Evolutionary conservation across 2,888 invertebrate species (phyloP), one percentile per base, ranked within the genome.

Genomic region (Philaethria dido): DNA sequence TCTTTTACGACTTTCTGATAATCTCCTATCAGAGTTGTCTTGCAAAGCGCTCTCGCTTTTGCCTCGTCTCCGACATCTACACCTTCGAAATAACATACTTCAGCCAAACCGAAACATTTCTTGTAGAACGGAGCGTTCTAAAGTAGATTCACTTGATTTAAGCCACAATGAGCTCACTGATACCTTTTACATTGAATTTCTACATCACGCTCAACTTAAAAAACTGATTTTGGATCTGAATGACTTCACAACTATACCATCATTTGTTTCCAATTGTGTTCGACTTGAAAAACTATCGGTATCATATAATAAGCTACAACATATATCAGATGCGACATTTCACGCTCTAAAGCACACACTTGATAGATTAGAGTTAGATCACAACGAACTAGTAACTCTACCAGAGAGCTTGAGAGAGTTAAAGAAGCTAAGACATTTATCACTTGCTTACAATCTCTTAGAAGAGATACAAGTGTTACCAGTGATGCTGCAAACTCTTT

Each of bases 171-270:
- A 95, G 74, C 93, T 97, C 42, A 94, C 94, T 61, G 92, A 93
- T 61, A 83, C 95, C 66, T 94, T 95, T 44, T 89, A 92, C 18
- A 90, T 94, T 63, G 93, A 94, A 60, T 95, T 96, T 76, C 94
- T 94, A 77, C 94, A 93, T 62, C 94, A 94, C 62, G 93, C 95
- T 48, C 95, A 94, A 73, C 93, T 97, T 44, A 93, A 95, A 68
- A 96, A 96, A 66, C 87, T 97, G 20, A 95, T 96, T 79, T 85
- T 97, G 70, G 96, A 96, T 72, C 94, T 95, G 75, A 97, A 97
- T 82, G 95, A 95, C 73, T 93, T 97, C 33, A 89, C 93, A 1
- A 87, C 93, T 14, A 81, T 97, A 39, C 94, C 95, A 0, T 87
- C 93, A 0, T 94, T 94, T 55, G 94, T 94, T 8, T 95, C 96